phyloP scores from a whole-genome alignment of 2,888 invertebrate species.

The Achlya flavicornis region DNA sequence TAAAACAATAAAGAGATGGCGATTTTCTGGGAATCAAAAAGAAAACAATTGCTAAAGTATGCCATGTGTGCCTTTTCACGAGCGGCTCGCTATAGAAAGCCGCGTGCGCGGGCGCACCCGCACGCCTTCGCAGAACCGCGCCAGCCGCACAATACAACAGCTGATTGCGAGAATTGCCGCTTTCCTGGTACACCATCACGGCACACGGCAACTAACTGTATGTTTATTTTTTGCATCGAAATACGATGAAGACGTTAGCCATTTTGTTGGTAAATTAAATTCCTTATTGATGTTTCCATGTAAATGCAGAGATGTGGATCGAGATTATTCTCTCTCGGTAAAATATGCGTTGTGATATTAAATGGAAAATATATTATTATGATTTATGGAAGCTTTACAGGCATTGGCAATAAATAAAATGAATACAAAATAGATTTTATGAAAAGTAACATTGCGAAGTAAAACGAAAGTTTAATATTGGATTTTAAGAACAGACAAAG shows the following conservation, averaged over 20 bases:
- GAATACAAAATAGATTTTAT: neutral
- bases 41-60: constrained; percentile 11
- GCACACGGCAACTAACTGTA: constrained; percentile 18
- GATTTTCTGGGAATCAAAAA: constrained; percentile 6
- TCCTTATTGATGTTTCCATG: constrained; percentile 12
- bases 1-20: constrained; percentile 7
- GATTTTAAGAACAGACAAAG: no score
- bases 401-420: neutral
- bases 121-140: constrained; percentile 24
- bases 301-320: constrained; percentile 9
- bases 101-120: constrained; percentile 22
- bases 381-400: neutral
- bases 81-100: constrained; percentile 25
- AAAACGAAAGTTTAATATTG: no score
- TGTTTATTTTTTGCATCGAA: constrained; percentile 33
- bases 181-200: constrained; percentile 31
- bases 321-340: constrained; percentile 5
- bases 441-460: neutral
- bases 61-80: constrained; percentile 17
- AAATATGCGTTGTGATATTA: neutral
- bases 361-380: neutral
- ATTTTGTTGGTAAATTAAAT: constrained; percentile 14
- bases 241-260: constrained; percentile 42
- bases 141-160: constrained; percentile 28
- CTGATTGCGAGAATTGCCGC: constrained; percentile 31